These are phyloP conservation scores for Chymomyza procnemis DNA, from an alignment of 2,888 invertebrate species.

Conservation along the genomic window DNA sequence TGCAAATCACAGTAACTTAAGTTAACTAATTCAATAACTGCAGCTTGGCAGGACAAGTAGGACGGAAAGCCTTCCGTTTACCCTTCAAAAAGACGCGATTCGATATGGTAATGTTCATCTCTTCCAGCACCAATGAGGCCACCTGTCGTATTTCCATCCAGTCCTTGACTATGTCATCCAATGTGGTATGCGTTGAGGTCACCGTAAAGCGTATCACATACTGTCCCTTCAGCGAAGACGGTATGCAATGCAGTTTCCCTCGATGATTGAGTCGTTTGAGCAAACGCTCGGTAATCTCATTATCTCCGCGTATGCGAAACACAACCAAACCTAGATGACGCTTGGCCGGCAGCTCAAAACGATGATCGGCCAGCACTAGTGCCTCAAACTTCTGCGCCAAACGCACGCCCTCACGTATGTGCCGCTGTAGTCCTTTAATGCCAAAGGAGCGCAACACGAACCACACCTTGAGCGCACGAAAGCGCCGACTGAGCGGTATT, in stretches of 20 bases:
- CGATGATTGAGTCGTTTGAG: slow-evolving; percentile 92
- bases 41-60: slow-evolving; percentile 26
- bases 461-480: slow-evolving; percentile 96
- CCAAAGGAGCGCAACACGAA: slow-evolving; percentile 97
- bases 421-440: slow-evolving; percentile 92
- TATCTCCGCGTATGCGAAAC: slow-evolving; percentile 91
- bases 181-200: slow-evolving; percentile 91
- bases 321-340: slow-evolving; percentile 93
- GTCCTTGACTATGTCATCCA: slow-evolving; percentile 87
- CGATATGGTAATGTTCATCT: slow-evolving; percentile 80
- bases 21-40: slow-evolving; percentile 2
- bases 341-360: slow-evolving; percentile 94
- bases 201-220: slow-evolving; percentile 95
- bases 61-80: slow-evolving; percentile 75
- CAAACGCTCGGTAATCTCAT: slow-evolving; percentile 91
- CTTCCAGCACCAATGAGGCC: slow-evolving; percentile 84
- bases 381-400: slow-evolving; percentile 95
- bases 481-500: slow-evolving; percentile 94
- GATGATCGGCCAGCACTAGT: slow-evolving; percentile 87
- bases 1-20: slow-evolving; percentile 8
- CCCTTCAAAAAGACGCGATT: slow-evolving; percentile 87
- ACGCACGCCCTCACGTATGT: slow-evolving; percentile 93
- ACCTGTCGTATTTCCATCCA: slow-evolving; percentile 91
- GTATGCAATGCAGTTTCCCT: slow-evolving; percentile 95
- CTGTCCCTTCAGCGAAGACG: slow-evolving; percentile 92